Percentiles rank a stretch among this genome's conserved stretches.
phyloP scores from a whole-genome alignment of 64 coral and sea anemone genomes.

The Dendrophyllia cribrosa region DNA sequence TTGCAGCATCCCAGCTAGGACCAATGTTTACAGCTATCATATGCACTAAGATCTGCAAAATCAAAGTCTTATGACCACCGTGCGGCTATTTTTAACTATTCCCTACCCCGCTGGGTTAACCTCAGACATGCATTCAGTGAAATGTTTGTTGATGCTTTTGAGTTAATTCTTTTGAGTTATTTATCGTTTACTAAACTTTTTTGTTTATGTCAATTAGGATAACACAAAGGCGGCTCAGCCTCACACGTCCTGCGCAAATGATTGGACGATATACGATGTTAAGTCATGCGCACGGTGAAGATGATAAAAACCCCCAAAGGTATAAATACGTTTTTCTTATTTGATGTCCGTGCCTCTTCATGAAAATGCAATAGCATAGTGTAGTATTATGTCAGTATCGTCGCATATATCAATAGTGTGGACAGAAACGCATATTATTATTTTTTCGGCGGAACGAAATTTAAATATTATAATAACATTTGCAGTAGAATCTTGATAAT shows the following conservation, averaged over 20 bases:
- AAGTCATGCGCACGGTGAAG: slow-evolving; percentile 37
- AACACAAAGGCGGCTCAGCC: slow-evolving; percentile 41
- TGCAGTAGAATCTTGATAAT: too few species aligned
- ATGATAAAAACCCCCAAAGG: slow-evolving; percentile 78
- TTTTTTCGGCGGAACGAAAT: too few species aligned
- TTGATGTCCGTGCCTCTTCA: not conserved
- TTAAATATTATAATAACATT: too few species aligned
- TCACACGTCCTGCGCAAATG: slow-evolving; percentile 76
- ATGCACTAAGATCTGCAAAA: too few species aligned
- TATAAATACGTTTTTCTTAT: not conserved
- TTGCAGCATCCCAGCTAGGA: too few species aligned
- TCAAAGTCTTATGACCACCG: too few species aligned
- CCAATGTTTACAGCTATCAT: too few species aligned
- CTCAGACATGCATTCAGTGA: not conserved
- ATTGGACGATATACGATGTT: slow-evolving; percentile 93
- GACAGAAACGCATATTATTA: too few species aligned
- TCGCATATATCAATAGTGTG: too few species aligned
- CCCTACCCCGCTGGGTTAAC: too few species aligned
- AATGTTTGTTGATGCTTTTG: not conserved
- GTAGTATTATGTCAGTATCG: not conserved
- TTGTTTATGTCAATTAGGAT: slow-evolving; percentile 24
- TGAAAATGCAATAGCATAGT: not conserved
- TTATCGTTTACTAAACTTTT: not conserved
- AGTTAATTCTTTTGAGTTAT: not conserved
- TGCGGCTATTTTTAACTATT: too few species aligned